A percentile compares a stretch with the other conserved stretches of the same genome.
Evolutionary conservation across 2,888 invertebrate species (phyloP).

Genomic region (Atherix ibis): DNA sequence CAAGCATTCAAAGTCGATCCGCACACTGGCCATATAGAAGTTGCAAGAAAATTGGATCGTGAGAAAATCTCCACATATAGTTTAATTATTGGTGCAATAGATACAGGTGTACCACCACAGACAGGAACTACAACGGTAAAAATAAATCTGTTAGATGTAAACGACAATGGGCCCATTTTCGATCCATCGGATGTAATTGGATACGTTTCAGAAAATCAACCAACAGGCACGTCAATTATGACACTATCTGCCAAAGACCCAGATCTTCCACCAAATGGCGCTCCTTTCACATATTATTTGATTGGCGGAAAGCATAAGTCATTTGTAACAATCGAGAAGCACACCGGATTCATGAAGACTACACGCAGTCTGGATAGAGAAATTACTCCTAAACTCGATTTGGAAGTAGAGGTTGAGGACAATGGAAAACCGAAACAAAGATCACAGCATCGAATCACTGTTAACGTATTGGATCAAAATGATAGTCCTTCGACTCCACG

Average conservation of each 20-base stretch:
- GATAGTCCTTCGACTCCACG: conserved; percentile 78
- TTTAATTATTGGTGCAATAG: conserved; percentile 71
- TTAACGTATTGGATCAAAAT: conserved; percentile 73
- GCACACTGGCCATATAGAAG: conserved; percentile 68
- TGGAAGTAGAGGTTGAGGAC: conserved; percentile 74
- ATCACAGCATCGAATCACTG: conserved; percentile 59
- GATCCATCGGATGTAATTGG: conserved; percentile 55
- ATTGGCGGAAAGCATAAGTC: conserved; percentile 65
- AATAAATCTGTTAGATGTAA: conserved; percentile 70
- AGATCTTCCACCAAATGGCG: conserved; percentile 79
- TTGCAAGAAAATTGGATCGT: conserved; percentile 58
- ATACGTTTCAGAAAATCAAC: conserved; percentile 73
- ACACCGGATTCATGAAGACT: conserved; percentile 65
- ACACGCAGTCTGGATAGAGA: conserved; percentile 72
- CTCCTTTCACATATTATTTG: conserved; percentile 69
- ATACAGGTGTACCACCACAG: conserved; percentile 76
- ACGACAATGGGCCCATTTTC: conserved; percentile 83
- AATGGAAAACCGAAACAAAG: conserved; percentile 71
- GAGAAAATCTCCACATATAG: conserved; percentile 62
- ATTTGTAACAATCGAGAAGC: conserved; percentile 59
- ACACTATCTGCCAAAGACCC: conserved; percentile 77
- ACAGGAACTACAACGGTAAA: conserved; percentile 78
- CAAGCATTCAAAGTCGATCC: conserved; percentile 80
- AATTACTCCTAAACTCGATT: conserved; percentile 52
- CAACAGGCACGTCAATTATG: conserved; percentile 65